Base-by-base conservation (phyloP, 2,888 invertebrate species). In the Philonicus albiceps region DNA sequence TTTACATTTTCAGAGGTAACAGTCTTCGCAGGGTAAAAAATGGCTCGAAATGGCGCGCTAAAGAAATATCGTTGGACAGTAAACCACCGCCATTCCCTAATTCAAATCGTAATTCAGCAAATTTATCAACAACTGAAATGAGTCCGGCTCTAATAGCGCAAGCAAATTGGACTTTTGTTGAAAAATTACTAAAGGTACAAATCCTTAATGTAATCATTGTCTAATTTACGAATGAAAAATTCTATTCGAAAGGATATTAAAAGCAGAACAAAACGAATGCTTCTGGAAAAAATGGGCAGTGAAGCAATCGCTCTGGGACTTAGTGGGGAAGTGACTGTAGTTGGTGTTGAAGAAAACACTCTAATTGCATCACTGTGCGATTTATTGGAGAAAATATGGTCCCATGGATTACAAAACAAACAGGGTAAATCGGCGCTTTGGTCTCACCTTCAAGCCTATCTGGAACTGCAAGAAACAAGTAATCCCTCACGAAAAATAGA, bases 361-460 rank as follows among this genome's bases (percentile, higher is more conserved):
- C 94, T 99, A 89, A 99, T 99, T 73, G 99, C 98, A n/a, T 97
- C 98, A 86, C 94, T 99, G 4, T 99, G 99, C 93, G 99, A 99
- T 93, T 94, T 99, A 85, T 93, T 99, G 78, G 99, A 99, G 93
- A 94, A 99, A 89, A 96, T 99, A 34, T 99, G 99, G 99, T 97
- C 98, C 0, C 99, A 99, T 91, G 99, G 99, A 0, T 93, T 99
- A 84, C 98, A 98, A 89, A 96, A 96, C 88, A 99, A 99, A 92
- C 96, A 98, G 93, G 98, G 99, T 8, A 99, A 99, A 93, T 99
- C 99, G 0, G 98, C 99, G 0, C 93, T 99, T 5, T 99, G 99
- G 99, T 96, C 97, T 87, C 98, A 99, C 92, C 94, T 99, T 86
- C 95, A 96, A 19, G 96, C 96, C 90, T 99, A 97, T 91, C 96